phyloP scores from a whole-genome alignment of 2,797 vertebrate species.

The Enteromius thamalakanensis region DNA sequence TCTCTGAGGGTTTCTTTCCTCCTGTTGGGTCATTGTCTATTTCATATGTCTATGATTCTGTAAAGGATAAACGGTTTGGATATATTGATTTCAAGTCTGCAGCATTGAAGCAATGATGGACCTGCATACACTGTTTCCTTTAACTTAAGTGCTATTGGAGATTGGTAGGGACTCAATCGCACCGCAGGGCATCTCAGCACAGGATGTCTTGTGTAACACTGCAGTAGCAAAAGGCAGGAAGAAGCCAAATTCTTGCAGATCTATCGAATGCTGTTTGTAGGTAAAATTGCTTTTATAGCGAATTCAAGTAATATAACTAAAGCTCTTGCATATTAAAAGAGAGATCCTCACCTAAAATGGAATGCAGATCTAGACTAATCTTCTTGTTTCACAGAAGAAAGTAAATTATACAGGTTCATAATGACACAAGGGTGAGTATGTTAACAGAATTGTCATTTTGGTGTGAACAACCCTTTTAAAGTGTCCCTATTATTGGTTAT shows the following conservation, averaged over 20 bases:
- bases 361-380: background rate
- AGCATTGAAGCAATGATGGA: background rate
- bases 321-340: background rate
- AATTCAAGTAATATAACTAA: background rate
- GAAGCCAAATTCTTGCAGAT: conserved; percentile 10
- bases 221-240: conserved; percentile 38
- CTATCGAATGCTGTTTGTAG: conserved; percentile 9
- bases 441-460: background rate
- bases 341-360: background rate
- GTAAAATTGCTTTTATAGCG: background rate
- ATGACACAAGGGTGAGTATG: background rate
- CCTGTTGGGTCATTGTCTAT: background rate
- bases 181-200: conserved; percentile 30
- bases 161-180: conserved; percentile 14
- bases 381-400: background rate
- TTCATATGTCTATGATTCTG: background rate
- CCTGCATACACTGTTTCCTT: conserved; percentile 22
- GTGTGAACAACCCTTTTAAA: background rate
- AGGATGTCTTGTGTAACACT: conserved; percentile 49
- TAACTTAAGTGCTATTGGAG: conserved; percentile 11
- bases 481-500: too few relatives aligned
- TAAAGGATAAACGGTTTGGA: conserved; percentile 24
- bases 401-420: background rate
- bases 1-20: background rate
- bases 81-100: conserved; percentile 18